phyloP scores from a whole-genome alignment of 2,113 vertebrate species.

The Corythoichthys haematopterus region DNA sequence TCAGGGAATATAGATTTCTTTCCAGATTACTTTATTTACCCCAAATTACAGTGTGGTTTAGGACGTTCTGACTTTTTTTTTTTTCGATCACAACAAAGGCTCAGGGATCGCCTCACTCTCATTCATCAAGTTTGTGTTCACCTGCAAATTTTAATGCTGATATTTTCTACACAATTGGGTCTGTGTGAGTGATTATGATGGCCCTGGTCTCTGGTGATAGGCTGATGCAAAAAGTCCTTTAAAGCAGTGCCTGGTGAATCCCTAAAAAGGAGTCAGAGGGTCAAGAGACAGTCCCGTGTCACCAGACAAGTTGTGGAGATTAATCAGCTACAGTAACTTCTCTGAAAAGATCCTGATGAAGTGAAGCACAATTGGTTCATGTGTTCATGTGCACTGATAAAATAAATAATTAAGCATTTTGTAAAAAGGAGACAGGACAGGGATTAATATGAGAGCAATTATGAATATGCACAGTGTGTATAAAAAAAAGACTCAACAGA shows the following conservation, averaged over 20 bases:
- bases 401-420: conserved; percentile 19
- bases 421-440: not conserved
- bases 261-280: conserved; percentile 27
- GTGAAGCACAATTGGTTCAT: conserved; percentile 26
- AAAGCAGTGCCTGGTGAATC: conserved; percentile 48
- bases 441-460: conserved; percentile 9
- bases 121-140: conserved; percentile 52
- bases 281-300: conserved; percentile 17
- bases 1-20: conserved; percentile 53
- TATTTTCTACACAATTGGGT: conserved; percentile 50
- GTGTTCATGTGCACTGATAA: conserved; percentile 23
- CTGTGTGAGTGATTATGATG: conserved; percentile 46
- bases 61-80: conserved; percentile 31
- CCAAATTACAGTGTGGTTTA: conserved; percentile 43
- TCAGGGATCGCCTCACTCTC: conserved; percentile 49
- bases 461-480: not conserved
- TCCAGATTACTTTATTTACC: conserved; percentile 52
- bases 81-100: conserved; percentile 41
- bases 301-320: conserved; percentile 32
- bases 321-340: conserved; percentile 26
- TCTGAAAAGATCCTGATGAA: conserved; percentile 14
- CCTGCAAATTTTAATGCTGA: conserved; percentile 47
- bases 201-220: conserved; percentile 50
- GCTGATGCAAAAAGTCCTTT: conserved; percentile 40
- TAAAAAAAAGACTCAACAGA: not conserved